Evolutionary conservation across 2,888 invertebrate species (phyloP), one percentile per base, ranked within the genome.

Genomic region (Papilio demoleus): DNA sequence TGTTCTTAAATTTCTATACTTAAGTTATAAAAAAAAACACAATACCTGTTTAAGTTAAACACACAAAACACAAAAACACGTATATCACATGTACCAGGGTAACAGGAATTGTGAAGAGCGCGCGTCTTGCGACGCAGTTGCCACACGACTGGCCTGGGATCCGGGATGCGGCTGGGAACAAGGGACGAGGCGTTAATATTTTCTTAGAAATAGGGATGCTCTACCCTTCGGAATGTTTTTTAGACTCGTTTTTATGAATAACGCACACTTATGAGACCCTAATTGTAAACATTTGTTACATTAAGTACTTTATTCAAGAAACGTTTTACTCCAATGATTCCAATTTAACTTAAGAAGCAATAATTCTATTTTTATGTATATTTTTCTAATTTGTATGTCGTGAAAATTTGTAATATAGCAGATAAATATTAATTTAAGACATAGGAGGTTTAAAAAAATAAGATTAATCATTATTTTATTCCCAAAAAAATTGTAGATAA

Each of bases 111-210:
- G 59, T 59, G 63, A 73, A 70, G 70, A 75, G 74, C 77, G 75
- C 73, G 75, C 74, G 74, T 67, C 75, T 74, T 74, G 72, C 70
- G 66, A 76, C 70, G 68, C 72, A 77, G 78, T 68, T 75, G 78
- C 79, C 77, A 79, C 70, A 31, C 53, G 31, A 56, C 53, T 56
- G 71, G 73, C 19, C 47, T 22, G 47, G 47, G 47, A 47, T 47
- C 81, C 79, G 79, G 79, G 76, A 78, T 56, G 53, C 70, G 63
- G 42, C 40, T 42, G 40, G 66, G 67, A 60, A 58, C 68, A 60
- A 60, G 71, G 71, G 70, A 72, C 70, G 68, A 12, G 12, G 70
- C 70, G 72, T 72, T 70, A 71, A 70, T 70, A 68, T 67, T 72
- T 76, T 75, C 75, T 74, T 65, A 67, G 75, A 75, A 76, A 70